Percentiles rank a stretch among this genome's conserved stretches.
phyloP scores from a whole-genome alignment of 2,888 invertebrate genomes.

The Pseudococcus longispinus region DNA sequence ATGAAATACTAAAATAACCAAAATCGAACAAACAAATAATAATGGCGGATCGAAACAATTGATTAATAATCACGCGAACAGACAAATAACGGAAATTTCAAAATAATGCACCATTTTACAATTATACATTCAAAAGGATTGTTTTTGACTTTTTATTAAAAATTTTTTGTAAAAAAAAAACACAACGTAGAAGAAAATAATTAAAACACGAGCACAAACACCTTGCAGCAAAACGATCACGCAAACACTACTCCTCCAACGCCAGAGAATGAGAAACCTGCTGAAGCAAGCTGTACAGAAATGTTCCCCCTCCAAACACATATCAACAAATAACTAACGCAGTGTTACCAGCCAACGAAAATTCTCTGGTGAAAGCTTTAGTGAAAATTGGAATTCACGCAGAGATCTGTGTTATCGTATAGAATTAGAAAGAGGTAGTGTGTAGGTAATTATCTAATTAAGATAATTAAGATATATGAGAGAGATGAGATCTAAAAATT shows the following conservation, averaged over 20 bases:
- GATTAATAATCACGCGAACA: neutral
- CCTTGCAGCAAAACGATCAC: neutral
- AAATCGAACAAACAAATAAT: neutral
- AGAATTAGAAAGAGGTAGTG: too few species aligned
- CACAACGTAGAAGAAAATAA: neutral
- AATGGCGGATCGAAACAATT: neutral
- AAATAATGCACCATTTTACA: neutral
- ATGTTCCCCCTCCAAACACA: neutral
- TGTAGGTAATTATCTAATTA: too few species aligned
- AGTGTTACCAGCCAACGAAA: neutral
- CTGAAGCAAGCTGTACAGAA: conserved; percentile 20
- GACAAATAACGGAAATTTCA: neutral
- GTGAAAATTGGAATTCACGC: too few species aligned
- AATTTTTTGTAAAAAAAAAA: neutral
- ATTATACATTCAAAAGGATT: neutral
- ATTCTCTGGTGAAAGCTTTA: neutral
- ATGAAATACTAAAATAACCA: neutral
- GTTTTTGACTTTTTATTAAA: neutral
- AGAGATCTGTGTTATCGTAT: neutral
- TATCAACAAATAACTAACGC: conserved; percentile 39
- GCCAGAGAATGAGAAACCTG: conserved; percentile 22
- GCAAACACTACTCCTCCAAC: neutral
- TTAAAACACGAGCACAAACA: neutral
- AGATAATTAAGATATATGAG: too few species aligned
- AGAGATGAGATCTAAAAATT: too few species aligned